Evolutionary conservation across 2,888 invertebrate species (phyloP).

Genomic region (Dasysyrphus tricinctus): DNA sequence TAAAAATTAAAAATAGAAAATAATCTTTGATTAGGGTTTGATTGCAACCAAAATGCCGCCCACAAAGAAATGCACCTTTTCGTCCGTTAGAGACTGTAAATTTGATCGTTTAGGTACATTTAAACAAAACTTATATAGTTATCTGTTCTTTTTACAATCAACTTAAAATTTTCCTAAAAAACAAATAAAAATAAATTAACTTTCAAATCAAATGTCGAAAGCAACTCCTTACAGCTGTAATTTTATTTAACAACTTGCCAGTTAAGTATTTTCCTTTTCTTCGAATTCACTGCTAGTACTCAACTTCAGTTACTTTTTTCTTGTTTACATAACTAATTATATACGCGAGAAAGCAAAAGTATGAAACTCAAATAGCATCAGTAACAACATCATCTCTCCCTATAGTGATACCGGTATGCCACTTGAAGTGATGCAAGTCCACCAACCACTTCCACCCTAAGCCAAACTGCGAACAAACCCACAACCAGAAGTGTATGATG

Average conservation of each 20-base stretch:
- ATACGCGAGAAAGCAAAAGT: constrained; percentile 69
- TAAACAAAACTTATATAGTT: no score
- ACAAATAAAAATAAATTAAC: background rate
- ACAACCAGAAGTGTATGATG: background rate
- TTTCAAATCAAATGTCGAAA: background rate
- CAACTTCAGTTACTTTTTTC: background rate
- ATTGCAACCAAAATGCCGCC: no score
- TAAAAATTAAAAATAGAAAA: no score
- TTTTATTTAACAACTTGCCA: constrained; percentile 21
- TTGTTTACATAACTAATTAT: constrained; percentile 70
- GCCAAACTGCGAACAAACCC: background rate
- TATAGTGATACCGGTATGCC: constrained; percentile 44
- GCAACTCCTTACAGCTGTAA: constrained; percentile 12
- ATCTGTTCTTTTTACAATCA: no score
- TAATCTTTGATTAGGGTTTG: no score
- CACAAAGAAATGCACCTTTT: no score
- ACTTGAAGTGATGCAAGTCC: constrained; percentile 62
- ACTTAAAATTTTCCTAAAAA: background rate
- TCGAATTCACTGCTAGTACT: constrained; percentile 11
- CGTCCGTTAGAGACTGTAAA: no score
- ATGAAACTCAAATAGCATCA: constrained; percentile 23
- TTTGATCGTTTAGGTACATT: no score
- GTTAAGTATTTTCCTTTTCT: constrained; percentile 45
- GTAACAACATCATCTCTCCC: constrained; percentile 15
- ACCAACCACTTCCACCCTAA: constrained; percentile 26